Evolutionary conservation across 2,888 invertebrate species (phyloP), one percentile per base, ranked within the genome.

Genomic region (Apotomis betuletana): DNA sequence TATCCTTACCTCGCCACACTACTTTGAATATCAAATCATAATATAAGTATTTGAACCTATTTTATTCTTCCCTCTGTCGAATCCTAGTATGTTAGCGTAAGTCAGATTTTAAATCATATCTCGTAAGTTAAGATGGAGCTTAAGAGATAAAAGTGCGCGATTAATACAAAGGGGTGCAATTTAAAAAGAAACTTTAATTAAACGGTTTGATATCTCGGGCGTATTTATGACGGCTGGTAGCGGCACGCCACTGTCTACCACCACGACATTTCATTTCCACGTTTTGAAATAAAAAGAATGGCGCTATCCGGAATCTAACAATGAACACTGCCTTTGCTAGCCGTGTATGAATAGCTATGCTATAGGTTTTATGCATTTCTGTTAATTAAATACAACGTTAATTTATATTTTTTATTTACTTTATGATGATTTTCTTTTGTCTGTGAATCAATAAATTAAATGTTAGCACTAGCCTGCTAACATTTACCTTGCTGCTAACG

Each of bases 141-240:
- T 62, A 61, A 70, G 76, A 81, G 83, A 85, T 84, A 84, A 84
- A 82, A 81, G 80, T 81, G 79, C 83, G 78, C 79, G 80, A 81
- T 77, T 80, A 79, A 77, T 67, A 84, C 81, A 85, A 83, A 83
- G 78, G 81, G 80, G 81, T 79, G 80, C 75, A 80, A 78, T 87
- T 85, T 80, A 84, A 87, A 70, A 87, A 85, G 84, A 87, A 90
- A 89, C 84, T 90, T 90, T 89, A 90, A 90, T 90, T 87, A 90
- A 87, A 87, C 81, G 80, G 80, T 79, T 81, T 80, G 80, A 80
- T 77, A 78, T 80, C 77, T 78, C 67, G 60, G 74, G 75, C 77
- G 81, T 83, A 83, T 85, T 84, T 85, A 85, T 81, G 82, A 80
- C 77, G 78, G 77, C 76, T 77, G 78, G 74, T 74, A 79, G 78